Evolutionary conservation across 2,888 invertebrate species (phyloP).

Genomic region (Eristalis arbustorum): DNA sequence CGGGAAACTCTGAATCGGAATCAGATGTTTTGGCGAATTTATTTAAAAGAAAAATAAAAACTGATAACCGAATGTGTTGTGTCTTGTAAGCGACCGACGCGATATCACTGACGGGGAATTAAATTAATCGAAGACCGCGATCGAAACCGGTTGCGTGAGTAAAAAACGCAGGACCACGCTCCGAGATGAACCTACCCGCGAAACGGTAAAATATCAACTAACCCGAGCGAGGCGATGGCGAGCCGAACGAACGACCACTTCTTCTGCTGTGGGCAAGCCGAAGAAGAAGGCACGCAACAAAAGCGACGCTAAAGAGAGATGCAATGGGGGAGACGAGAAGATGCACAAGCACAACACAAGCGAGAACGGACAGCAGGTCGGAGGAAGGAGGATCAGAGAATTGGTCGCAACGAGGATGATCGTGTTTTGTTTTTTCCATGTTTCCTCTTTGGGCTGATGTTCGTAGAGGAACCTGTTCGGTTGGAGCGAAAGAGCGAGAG

Average conservation of each 20-base stretch:
- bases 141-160: conserved; percentile 60
- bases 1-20: not conserved
- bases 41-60: not conserved
- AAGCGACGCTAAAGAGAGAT: conserved; percentile 38
- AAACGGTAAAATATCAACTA: conserved; percentile 65
- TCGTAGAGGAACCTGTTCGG: conserved; percentile 20
- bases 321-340: conserved; percentile 16
- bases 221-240: conserved; percentile 3
- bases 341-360: not conserved
- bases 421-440: conserved; percentile 30
- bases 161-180: not conserved
- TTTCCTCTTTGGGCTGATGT: conserved; percentile 1
- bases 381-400: not conserved
- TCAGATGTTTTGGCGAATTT: not conserved
- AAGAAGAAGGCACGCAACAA: not conserved
- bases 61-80: conserved; percentile 18
- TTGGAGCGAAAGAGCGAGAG: not conserved
- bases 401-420: not conserved
- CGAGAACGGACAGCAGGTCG: not conserved
- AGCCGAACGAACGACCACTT: conserved; percentile 20
- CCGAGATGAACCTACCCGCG: conserved; percentile 15
- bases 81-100: conserved; percentile 20
- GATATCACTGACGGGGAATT: conserved; percentile 17
- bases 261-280: not conserved
- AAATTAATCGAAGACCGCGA: conserved; percentile 30